Conservation (phyloP, 1,140 invertebrate species). For the Sinella curviseta region DNA sequence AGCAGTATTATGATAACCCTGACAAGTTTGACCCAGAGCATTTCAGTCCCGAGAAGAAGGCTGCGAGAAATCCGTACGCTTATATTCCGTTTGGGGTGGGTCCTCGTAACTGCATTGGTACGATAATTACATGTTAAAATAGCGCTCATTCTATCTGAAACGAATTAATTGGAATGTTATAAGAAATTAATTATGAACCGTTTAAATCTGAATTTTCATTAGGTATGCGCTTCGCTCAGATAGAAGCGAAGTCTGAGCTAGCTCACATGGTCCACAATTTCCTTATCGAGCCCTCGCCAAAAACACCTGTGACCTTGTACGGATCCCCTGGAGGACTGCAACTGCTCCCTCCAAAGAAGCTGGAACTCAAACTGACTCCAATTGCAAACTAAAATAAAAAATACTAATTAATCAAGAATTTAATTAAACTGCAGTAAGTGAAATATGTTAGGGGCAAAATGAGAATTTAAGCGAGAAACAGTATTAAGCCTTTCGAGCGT, state of each 20-base stretch:
- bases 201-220: not conserved
- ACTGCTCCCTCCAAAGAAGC: not conserved
- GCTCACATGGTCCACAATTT: slow-evolving; percentile 34
- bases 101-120: slow-evolving; percentile 60
- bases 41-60: slow-evolving; percentile 61
- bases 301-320: slow-evolving; percentile 29
- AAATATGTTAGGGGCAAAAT: too few relatives aligned
- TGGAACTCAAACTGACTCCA: not conserved
- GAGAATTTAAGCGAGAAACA: too few relatives aligned
- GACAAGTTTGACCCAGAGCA: slow-evolving; percentile 72
- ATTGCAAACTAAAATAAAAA: not conserved
- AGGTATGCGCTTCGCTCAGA: slow-evolving; percentile 37
- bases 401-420: too few relatives aligned
- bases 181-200: not conserved
- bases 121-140: not conserved
- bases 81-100: slow-evolving; percentile 71
- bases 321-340: not conserved
- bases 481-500: too few relatives aligned
- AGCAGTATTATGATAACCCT: slow-evolving; percentile 68
- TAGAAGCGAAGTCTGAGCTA: slow-evolving; percentile 30
- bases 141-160: not conserved
- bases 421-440: too few relatives aligned
- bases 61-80: slow-evolving; percentile 53
- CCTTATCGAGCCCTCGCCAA: slow-evolving; percentile 27
- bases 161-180: not conserved